These are phyloP conservation scores for Okamejei kenojei DNA, from an alignment of 2,797 vertebrate species.

Conservation along the genomic window DNA sequence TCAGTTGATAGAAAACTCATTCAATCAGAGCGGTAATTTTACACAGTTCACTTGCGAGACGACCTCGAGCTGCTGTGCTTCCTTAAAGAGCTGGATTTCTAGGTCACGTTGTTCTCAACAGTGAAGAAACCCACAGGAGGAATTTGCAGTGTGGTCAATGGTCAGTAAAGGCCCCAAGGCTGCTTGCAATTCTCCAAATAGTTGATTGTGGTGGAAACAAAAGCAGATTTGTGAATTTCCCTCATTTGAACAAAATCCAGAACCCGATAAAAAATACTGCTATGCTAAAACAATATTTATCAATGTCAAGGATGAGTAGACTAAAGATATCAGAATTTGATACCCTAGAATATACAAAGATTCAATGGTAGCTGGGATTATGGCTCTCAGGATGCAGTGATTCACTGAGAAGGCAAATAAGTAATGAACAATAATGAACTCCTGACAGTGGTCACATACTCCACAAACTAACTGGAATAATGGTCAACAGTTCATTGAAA, in stretches of 20 bases:
- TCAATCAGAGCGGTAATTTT: neutral
- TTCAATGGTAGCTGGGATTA: neutral
- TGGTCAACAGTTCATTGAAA: neutral
- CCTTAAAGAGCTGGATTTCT: neutral
- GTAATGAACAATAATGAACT: neutral
- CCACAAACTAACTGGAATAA: neutral
- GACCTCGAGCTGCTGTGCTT: neutral
- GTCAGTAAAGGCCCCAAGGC: neutral
- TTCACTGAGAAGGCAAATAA: neutral
- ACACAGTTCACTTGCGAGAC: neutral
- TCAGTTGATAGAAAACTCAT: neutral
- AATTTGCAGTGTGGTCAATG: neutral
- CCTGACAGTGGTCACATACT: neutral
- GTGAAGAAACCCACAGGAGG: neutral
- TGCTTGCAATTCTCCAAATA: neutral
- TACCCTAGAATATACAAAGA: neutral
- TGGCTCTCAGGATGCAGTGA: neutral
- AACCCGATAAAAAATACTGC: neutral
- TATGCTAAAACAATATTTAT: neutral
- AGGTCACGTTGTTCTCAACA: neutral
- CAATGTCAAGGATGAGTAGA: neutral
- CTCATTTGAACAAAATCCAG: neutral
- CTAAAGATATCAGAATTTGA: neutral
- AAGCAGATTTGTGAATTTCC: neutral
- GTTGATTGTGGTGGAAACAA: neutral